A percentile compares a stretch with the other conserved stretches of the same genome.
phyloP scores from a whole-genome alignment of 2,797 vertebrate genomes.

The Prionace glauca region DNA sequence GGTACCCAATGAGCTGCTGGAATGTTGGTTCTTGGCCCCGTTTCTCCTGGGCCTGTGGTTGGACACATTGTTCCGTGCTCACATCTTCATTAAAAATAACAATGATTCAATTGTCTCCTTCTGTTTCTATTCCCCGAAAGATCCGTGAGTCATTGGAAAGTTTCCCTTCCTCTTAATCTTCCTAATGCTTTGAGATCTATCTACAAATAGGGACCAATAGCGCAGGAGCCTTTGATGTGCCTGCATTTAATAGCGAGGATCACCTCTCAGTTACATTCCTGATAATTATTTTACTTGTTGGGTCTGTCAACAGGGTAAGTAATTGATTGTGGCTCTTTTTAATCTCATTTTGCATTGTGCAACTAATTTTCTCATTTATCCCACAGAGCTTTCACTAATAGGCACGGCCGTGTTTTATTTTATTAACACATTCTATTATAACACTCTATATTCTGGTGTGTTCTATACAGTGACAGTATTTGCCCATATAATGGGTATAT shows the following conservation, averaged over 20 bases:
- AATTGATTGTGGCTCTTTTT: background rate
- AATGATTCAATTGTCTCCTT: background rate
- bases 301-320: background rate
- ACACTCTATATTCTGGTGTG: background rate
- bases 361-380: background rate
- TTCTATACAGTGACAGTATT: background rate
- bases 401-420: background rate
- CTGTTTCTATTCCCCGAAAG: background rate
- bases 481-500: no score
- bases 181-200: background rate
- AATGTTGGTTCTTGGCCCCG: background rate
- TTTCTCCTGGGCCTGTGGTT: background rate
- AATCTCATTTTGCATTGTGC: background rate
- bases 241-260: background rate
- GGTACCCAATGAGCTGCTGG: background rate
- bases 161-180: background rate
- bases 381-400: background rate
- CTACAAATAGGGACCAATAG: conserved; percentile 9
- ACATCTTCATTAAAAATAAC: background rate
- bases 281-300: background rate
- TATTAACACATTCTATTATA: background rate
- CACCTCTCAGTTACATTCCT: background rate
- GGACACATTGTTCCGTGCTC: background rate
- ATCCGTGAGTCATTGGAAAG: background rate
- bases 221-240: background rate